Evolutionary conservation across 2,797 vertebrate genomes (phyloP), one percentile per base, ranked within the genome.

Genomic region (Acridotheres tristis): DNA sequence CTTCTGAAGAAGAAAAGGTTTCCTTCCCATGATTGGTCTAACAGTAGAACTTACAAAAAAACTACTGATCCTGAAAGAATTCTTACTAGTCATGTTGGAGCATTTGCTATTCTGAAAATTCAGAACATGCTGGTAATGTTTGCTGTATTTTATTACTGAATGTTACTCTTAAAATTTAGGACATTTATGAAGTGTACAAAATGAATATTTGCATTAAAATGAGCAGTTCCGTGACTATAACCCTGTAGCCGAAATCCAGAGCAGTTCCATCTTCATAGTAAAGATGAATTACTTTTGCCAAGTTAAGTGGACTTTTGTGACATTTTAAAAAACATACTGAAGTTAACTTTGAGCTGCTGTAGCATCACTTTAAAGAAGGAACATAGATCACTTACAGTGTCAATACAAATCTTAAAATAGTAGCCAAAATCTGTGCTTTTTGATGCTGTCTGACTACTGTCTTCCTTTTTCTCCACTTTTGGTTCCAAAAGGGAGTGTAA

Each of bases 391-490:
- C 80, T 96, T 93, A 84, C 85, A 90, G 91, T 94, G 96, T 96
- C 96, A 96, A 90, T 94, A 95, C 77, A 71, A 93, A 82, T 79
- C 93, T 94, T 96, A 96, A 97, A 96, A 97, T 95, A 95, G 92
- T 96, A 94, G 84, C 93, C 94, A 95, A 93, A 97, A 94, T 96
- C 89, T 96, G 94, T 93, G 82, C 94, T 96, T 97, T 93, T 85
- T 95, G 74, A 88, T 91, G 95, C 85, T 94, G 84, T 96, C 92
- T 96, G 91, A 95, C 94, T 96, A 85, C 87, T 92, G 95, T 90
- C 88, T 96, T 84, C 74, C 68, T 82, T 96, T 96, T 93, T 88
- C 93, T 79, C 95, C 96, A 95, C 83, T 93, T 95, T 93, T 17
- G 2, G 67, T 94, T 96, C 96, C 91, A 95, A 93, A 88, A 93